A percentile compares a stretch with the other conserved stretches of the same genome.
These are phyloP conservation scores for Agonopterix alstromeriana DNA, from an alignment of 2,888 invertebrate species.

Conservation along the genomic window DNA sequence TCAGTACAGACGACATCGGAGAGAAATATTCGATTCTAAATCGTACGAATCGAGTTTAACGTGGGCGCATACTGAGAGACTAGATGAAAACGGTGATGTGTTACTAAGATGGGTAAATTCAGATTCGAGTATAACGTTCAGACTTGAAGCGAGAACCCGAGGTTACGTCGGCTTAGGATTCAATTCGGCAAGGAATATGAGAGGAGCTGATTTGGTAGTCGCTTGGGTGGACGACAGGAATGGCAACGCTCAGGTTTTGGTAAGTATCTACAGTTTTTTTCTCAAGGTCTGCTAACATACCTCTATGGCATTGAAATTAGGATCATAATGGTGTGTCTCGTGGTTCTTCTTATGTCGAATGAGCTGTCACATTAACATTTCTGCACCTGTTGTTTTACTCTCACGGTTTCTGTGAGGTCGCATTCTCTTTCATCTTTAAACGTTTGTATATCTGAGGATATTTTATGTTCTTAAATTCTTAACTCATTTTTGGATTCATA, in stretches of 20 bases:
- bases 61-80: constrained; percentile 78
- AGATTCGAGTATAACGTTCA: constrained; percentile 88
- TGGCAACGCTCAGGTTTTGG: constrained; percentile 85
- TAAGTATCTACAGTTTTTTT: constrained; percentile 57
- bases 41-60: constrained; percentile 60
- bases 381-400: too few species aligned
- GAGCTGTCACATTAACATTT: too few species aligned
- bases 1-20: constrained; percentile 49
- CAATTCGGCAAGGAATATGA: constrained; percentile 86
- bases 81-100: constrained; percentile 73
- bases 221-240: constrained; percentile 89
- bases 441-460: too few species aligned
- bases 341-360: background rate
- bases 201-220: constrained; percentile 90
- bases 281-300: too few species aligned
- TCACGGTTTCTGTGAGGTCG: too few species aligned
- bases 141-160: constrained; percentile 87
- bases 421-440: too few species aligned
- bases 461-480: too few species aligned
- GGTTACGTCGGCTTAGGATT: constrained; percentile 94
- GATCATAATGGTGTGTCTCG: background rate
- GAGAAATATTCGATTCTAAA: constrained; percentile 64
- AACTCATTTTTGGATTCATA: too few species aligned
- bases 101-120: constrained; percentile 84
- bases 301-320: background rate